Evolutionary conservation across 2,113 vertebrate genomes (phyloP).

Genomic region (Burhinus oedicnemus): DNA sequence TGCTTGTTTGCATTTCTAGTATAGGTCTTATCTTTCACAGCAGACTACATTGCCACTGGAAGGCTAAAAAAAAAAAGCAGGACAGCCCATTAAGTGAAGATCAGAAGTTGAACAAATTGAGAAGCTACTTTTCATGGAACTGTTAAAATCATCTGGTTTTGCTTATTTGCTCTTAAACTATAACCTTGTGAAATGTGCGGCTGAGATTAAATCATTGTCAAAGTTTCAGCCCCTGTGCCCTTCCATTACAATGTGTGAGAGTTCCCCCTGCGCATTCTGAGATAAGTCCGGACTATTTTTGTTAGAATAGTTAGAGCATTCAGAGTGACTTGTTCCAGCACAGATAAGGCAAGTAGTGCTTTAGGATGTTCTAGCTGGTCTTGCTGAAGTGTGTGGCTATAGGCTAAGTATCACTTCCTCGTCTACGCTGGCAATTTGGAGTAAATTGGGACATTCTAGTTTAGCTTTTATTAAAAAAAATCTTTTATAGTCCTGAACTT

Average conservation of each 20-base stretch:
- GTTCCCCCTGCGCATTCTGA: slow-evolving; percentile 24
- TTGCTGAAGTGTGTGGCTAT: slow-evolving; percentile 29
- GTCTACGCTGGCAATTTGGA: not conserved
- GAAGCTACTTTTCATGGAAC: slow-evolving; percentile 29
- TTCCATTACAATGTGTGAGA: slow-evolving; percentile 23
- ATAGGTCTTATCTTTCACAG: slow-evolving; percentile 42
- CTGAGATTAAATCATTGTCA: slow-evolving; percentile 41
- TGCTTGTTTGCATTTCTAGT: slow-evolving; percentile 35
- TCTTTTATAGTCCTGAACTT: not conserved
- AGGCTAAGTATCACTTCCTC: slow-evolving; percentile 10
- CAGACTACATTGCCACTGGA: slow-evolving; percentile 27
- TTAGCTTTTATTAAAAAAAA: not conserved
- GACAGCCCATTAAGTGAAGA: slow-evolving; percentile 32
- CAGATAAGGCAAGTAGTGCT: slow-evolving; percentile 65
- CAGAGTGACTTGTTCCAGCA: slow-evolving; percentile 13
- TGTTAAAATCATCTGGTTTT: slow-evolving; percentile 33
- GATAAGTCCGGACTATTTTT: slow-evolving; percentile 66
- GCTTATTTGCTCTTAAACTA: slow-evolving; percentile 42
- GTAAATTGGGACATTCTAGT: not conserved
- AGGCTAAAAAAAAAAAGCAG: not conserved
- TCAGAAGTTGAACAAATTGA: slow-evolving; percentile 53
- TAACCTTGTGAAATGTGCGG: slow-evolving; percentile 28
- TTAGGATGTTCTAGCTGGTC: slow-evolving; percentile 1
- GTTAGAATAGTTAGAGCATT: slow-evolving; percentile 40
- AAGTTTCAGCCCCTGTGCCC: slow-evolving; percentile 47